phyloP scores from a whole-genome alignment of 2,888 invertebrate genomes.

The Trichacis sp. region DNA sequence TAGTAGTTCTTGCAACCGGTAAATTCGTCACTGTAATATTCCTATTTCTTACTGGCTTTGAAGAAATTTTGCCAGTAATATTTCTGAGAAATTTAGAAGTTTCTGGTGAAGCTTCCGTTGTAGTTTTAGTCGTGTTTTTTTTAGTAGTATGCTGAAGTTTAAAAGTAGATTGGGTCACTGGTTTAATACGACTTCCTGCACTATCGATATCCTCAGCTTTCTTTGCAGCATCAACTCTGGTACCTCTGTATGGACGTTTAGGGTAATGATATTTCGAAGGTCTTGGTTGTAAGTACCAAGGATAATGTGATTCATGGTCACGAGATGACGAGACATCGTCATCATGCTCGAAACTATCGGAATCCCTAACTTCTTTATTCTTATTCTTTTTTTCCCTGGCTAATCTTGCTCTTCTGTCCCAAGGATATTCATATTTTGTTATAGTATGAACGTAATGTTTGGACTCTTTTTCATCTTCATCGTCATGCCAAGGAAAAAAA shows the following conservation, averaged over 20 bases:
- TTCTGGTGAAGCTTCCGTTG: neutral
- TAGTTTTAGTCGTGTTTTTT: neutral
- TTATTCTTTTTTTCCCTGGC: constrained; percentile 41
- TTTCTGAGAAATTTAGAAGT: neutral
- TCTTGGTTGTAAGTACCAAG: constrained; percentile 1
- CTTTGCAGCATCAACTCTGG: neutral
- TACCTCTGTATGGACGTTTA: constrained; percentile 4
- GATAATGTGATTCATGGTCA: constrained; percentile 3
- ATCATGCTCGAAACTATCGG: constrained; percentile 38
- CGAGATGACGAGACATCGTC: constrained; percentile 33
- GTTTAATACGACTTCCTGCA: neutral
- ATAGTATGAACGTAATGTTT: constrained; percentile 30
- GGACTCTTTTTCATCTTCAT: constrained; percentile 46
- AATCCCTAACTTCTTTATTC: constrained; percentile 33
- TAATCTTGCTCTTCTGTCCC: constrained; percentile 60
- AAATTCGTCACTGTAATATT: neutral
- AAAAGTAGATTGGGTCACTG: neutral
- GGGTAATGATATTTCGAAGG: neutral
- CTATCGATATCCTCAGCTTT: neutral
- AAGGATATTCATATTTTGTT: constrained; percentile 60
- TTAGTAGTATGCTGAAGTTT: neutral
- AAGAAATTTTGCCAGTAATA: neutral
- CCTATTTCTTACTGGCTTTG: neutral
- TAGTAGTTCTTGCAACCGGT: constrained; percentile 50
- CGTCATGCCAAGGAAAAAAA: constrained; percentile 57